phyloP scores from a whole-genome alignment of 2,888 invertebrate genomes.

The Rhagophthalmus giganteus region DNA sequence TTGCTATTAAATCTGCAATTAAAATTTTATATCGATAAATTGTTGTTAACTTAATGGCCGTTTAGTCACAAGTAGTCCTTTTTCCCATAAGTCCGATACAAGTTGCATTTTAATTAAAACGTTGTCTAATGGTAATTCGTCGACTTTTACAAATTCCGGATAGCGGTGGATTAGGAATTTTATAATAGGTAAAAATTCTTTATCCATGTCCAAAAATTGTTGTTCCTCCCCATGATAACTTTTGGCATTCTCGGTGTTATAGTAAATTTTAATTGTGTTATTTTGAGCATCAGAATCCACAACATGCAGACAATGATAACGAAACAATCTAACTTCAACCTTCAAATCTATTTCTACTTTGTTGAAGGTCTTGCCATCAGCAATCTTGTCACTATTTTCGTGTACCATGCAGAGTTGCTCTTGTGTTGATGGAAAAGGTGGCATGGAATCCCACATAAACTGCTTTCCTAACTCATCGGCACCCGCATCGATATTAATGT shows the following conservation, averaged over 20 bases:
- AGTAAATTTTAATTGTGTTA: conserved; percentile 70
- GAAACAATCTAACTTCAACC: conserved; percentile 62
- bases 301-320: conserved; percentile 61
- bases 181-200: conserved; percentile 68
- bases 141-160: conserved; percentile 75
- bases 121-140: conserved; percentile 68
- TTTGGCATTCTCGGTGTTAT: conserved; percentile 81
- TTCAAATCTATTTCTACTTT: conserved; percentile 67
- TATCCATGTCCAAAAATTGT: conserved; percentile 74
- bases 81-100: conserved; percentile 79
- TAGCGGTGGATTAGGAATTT: conserved; percentile 72
- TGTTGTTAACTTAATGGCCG: conserved; percentile 62
- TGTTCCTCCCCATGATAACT: conserved; percentile 83
- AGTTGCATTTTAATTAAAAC: conserved; percentile 69
- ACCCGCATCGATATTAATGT: conserved; percentile 73
- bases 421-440: conserved; percentile 71
- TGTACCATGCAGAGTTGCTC: conserved; percentile 73
- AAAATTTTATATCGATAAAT: too few species aligned
- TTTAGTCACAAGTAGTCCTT: conserved; percentile 76
- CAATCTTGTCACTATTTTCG: conserved; percentile 72
- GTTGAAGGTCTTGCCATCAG: conserved; percentile 61
- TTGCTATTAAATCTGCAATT: too few species aligned
- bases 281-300: conserved; percentile 67
- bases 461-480: conserved; percentile 85
- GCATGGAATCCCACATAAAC: conserved; percentile 84